These are phyloP conservation scores for Stictonetta naevosa DNA, from an alignment of 2,113 vertebrate species.

Conservation along the genomic window DNA sequence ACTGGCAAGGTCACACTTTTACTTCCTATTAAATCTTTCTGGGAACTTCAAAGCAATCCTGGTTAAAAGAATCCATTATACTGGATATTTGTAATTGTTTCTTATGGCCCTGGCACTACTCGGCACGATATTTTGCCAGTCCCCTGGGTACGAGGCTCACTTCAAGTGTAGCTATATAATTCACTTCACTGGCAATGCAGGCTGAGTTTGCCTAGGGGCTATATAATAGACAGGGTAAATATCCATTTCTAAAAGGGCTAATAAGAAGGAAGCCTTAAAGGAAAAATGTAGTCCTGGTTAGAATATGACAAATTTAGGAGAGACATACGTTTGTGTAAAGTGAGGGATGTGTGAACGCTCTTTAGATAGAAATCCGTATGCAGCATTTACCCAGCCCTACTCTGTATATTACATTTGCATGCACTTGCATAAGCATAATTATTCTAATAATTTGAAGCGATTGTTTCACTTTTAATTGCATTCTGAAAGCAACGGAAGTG, in stretches of 20 bases:
- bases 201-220: background rate
- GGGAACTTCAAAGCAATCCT: slow-evolving; percentile 30
- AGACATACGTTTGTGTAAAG: background rate
- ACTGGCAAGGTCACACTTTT: background rate
- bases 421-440: background rate
- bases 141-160: background rate
- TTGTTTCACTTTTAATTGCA: rapidly evolving
- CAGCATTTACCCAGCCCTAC: background rate
- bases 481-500: background rate
- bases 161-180: background rate
- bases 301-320: background rate
- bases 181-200: background rate
- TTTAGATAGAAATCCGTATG: background rate
- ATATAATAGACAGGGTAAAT: background rate
- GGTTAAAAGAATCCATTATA: background rate
- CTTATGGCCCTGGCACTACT: background rate
- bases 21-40: slow-evolving; percentile 5
- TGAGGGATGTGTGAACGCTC: background rate
- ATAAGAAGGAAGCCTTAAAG: background rate
- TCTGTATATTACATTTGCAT: background rate
- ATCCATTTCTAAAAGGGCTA: background rate
- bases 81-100: background rate
- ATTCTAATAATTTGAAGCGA: background rate
- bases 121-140: background rate
- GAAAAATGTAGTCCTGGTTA: background rate